Percentiles rank a stretch among this genome's conserved stretches.
phyloP scores from a whole-genome alignment of 2,113 vertebrate species.

The Albula glossodonta region DNA sequence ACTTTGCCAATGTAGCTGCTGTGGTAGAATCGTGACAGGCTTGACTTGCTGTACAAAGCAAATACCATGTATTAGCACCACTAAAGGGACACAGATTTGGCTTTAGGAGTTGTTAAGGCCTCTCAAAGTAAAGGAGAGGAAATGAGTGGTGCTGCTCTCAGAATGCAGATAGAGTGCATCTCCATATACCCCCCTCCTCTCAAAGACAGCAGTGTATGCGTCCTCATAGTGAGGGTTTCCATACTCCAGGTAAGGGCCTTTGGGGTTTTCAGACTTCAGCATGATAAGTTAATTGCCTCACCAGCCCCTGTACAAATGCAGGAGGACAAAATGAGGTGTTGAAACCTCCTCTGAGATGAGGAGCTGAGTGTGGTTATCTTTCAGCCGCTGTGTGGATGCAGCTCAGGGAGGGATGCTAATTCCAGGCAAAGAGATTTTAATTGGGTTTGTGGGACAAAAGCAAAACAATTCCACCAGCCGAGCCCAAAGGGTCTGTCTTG shows the following conservation, averaged over 20 bases:
- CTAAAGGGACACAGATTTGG: too few species aligned
- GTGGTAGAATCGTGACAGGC: too few species aligned
- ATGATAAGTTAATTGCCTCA: background rate
- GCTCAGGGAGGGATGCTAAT: background rate
- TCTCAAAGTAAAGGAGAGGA: too few species aligned
- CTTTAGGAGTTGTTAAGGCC: too few species aligned
- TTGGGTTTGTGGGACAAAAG: slow-evolving; percentile 21
- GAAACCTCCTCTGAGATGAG: background rate
- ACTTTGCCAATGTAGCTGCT: too few species aligned
- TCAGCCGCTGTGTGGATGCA: background rate
- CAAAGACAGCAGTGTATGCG: background rate
- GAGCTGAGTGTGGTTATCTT: background rate
- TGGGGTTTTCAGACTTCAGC: background rate
- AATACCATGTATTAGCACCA: too few species aligned
- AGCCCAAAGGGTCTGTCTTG: slow-evolving; percentile 8
- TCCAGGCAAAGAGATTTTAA: slow-evolving; percentile 6
- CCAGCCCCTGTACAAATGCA: background rate
- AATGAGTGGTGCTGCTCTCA: too few species aligned
- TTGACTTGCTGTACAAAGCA: too few species aligned
- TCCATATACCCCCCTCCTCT: background rate
- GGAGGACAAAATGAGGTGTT: background rate
- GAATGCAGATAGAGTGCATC: background rate
- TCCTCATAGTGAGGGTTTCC: background rate
- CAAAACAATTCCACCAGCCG: background rate
- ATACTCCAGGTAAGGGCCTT: background rate